Conservation (phyloP, 2,888 invertebrate genomes). For the Hipparchia semele region DNA sequence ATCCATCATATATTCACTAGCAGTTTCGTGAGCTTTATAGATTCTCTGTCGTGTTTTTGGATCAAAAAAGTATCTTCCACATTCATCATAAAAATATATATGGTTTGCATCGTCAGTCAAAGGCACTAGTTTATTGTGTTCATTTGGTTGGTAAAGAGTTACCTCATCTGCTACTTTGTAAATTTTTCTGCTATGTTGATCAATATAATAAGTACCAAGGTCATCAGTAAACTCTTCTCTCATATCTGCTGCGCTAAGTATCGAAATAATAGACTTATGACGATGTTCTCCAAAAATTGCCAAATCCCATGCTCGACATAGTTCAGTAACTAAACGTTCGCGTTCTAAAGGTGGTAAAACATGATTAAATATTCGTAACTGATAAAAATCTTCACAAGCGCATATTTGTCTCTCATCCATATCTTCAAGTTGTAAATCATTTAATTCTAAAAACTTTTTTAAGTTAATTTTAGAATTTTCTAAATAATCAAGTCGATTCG, state of each 20-base stretch:
- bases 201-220: conserved; percentile 66
- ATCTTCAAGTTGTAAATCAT: conserved; percentile 49
- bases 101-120: conserved; percentile 64
- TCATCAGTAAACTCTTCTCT: conserved; percentile 72
- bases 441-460: conserved; percentile 51
- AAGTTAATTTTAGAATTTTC: conserved; percentile 65
- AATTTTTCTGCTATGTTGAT: conserved; percentile 70
- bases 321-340: conserved; percentile 66
- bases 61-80: conserved; percentile 71
- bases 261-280: conserved; percentile 70
- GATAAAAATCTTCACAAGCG: conserved; percentile 66
- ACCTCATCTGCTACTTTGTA: conserved; percentile 63
- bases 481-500: conserved; percentile 57
- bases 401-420: conserved; percentile 56
- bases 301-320: conserved; percentile 69
- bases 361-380: conserved; percentile 72
- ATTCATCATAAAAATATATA: conserved; percentile 72
- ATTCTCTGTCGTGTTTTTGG: conserved; percentile 61
- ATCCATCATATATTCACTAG: conserved; percentile 76
- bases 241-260: conserved; percentile 64
- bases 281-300: conserved; percentile 65
- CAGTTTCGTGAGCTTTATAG: conserved; percentile 67
- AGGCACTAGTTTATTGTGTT: conserved; percentile 64
- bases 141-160: conserved; percentile 66
- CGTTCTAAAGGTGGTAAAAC: conserved; percentile 60